Evolutionary conservation across 2,888 invertebrate genomes (phyloP).

Genomic region (Ochropleura plecta): DNA sequence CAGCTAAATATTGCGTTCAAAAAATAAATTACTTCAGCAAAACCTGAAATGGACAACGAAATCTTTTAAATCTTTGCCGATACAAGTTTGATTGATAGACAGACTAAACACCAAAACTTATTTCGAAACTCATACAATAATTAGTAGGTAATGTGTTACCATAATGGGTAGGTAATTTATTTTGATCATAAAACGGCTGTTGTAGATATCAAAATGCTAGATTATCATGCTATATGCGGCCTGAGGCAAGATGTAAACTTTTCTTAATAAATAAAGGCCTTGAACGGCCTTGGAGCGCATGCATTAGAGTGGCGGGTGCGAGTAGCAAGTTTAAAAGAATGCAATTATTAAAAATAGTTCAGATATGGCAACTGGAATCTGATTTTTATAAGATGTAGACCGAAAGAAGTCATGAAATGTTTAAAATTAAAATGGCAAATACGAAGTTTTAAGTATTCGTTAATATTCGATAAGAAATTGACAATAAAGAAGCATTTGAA

Average conservation of each 20-base stretch:
- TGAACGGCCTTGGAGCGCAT: conserved; percentile 67
- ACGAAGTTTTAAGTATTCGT: neutral
- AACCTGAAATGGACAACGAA: neutral
- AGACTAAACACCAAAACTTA: conserved; percentile 13
- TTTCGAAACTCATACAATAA: conserved; percentile 27
- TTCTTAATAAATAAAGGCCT: conserved; percentile 69
- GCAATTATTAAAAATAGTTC: neutral
- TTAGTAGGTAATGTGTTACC: conserved; percentile 31
- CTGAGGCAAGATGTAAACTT: conserved; percentile 69
- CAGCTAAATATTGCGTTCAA: neutral
- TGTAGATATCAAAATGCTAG: conserved; percentile 62
- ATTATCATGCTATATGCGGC: conserved; percentile 68
- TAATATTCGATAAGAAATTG: neutral
- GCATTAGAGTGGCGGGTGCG: conserved; percentile 53
- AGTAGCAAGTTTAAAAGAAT: conserved; percentile 39
- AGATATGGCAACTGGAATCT: neutral
- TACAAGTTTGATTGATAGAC: conserved; percentile 35
- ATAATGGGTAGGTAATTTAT: conserved; percentile 70
- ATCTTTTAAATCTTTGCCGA: conserved; percentile 13
- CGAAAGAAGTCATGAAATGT: neutral
- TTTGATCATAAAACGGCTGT: conserved; percentile 60
- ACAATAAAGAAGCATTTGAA: neutral
- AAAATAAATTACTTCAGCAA: neutral
- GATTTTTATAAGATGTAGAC: neutral
- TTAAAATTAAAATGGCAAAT: neutral